A percentile compares a stretch with the other conserved stretches of the same genome.
Conservation (phyloP, 1,140 invertebrate species). For the Pantala flavescens region DNA sequence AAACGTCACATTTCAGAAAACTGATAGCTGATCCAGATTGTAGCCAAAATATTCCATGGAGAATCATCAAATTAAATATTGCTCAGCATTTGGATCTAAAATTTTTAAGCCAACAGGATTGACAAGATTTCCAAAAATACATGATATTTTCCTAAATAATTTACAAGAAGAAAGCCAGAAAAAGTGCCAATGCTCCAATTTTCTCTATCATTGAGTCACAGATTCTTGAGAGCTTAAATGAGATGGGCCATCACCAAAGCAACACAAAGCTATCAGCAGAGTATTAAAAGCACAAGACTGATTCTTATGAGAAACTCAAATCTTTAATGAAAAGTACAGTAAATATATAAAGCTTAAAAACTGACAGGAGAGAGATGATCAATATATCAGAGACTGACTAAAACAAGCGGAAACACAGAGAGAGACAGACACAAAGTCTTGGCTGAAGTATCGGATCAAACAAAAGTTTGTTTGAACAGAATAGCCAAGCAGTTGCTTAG, state of each 20-base stretch:
- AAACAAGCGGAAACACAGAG: neutral
- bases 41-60: too few species aligned
- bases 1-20: too few species aligned
- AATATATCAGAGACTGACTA: neutral
- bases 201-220: too few species aligned
- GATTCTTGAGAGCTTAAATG: neutral
- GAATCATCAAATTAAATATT: too few species aligned
- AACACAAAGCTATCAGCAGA: neutral
- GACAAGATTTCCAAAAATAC: too few species aligned
- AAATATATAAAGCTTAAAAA: neutral
- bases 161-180: too few species aligned
- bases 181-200: too few species aligned
- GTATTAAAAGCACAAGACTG: neutral
- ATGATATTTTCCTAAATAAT: too few species aligned
- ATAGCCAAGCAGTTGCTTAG: neutral
- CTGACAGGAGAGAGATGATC: neutral
- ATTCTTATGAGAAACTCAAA: neutral
- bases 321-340: neutral
- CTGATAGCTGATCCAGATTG: too few species aligned
- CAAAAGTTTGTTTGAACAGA: neutral
- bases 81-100: too few species aligned
- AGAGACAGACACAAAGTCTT: neutral
- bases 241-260: neutral
- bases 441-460: slow-evolving; percentile 5
- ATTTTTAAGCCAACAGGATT: too few species aligned